Base-by-base conservation (phyloP, 2,888 invertebrate species). In the Ennomos quercinarius region DNA sequence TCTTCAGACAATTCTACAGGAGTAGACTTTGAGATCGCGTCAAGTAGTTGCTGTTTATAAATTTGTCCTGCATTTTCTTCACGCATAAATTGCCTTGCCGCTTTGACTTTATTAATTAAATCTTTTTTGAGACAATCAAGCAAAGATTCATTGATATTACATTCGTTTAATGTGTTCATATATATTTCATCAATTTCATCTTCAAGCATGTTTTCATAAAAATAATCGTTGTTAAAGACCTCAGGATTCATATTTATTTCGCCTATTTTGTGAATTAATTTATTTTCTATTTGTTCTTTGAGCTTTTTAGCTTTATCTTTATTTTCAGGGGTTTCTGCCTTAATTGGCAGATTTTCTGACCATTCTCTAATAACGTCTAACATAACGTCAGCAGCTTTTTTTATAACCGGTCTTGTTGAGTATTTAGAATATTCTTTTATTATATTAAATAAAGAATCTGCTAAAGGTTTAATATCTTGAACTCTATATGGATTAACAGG, bases 231-330 rank as follows among this genome's bases (percentile, higher is more conserved):
- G 8, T 80, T 74, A 2, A 83, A 74, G 57, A 82, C 67, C 43
- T 81, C 78, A 17, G 81, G 80, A 46, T 83, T 79, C 52, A 81
- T 67, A 68, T 85, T 83, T 37, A 85, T 69, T 67, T 81, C 78
- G 5, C 72, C 74, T 45, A 85, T 71, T 72, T 78, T 81, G 38
- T 74, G 68, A 9, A 75, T 69, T 39, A 86, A 56, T 67, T 68
- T 78, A 37, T 60, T 68, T 10, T 70, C 68, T 36, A 80, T 60
- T 13, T 74, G 70, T 66, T 80, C 75, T 68, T 79, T 84, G 6
- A 75, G 51, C 10, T 67, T 64, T 34, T 70, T 63, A 0, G 62
- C 60, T 49, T 68, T 69, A 42, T 73, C 71, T 35, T 44, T 63
- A 4, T 76, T 68, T 54, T 67, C 66, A 10, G 66, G 56, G n/a